Evolutionary conservation across 2,113 vertebrate genomes (phyloP), one percentile per base, ranked within the genome.

Genomic region (Noctilio leporinus): DNA sequence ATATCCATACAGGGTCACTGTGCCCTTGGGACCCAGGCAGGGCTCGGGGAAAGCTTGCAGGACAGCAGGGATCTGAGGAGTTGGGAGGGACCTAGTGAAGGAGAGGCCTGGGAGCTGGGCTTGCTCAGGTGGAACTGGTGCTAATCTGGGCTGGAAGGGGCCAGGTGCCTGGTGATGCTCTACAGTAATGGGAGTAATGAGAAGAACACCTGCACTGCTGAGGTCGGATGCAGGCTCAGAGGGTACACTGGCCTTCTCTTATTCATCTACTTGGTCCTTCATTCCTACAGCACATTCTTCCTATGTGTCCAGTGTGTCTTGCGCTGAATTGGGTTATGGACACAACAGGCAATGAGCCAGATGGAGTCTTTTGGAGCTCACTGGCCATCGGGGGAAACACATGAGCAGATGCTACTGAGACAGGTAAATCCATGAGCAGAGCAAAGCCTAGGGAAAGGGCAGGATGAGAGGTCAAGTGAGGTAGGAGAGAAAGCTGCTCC

Each of bases 81-180:
- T 5, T 28, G 28, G 10, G n/a, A 7, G 24, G 51, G 6, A 15
- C 5, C 6, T 51, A 65, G 38, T 26, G 24, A 43, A 69, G 26
- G 40, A 35, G 33, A 7, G 26, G 17, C 33, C 75, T 75, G 45
- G 64, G 35, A 38, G 64, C 11, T 12, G 22, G n/a, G 47, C 65
- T 16, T 7, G 8, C 5, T 0, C 2, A 4, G 28, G 15, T 35
- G 6, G 26, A 1, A 4, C 1, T n/a, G 73, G 67, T 7, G 22
- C 28, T n/a, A 75, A 30, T 26, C 49, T 33, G 40, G 24, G 64
- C 67, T 47, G 55, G 55, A 40, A 77, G 2, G 11, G 67, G 12
- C 76, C 28, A 65, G 57, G 77, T 0, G 0, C 51, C 45, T 11
- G 24, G 26, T n/a, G 20, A 19, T 85, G 35, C 10, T 49, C 65